These are phyloP conservation scores for Drosophila bunnanda DNA, from an alignment of 2,888 invertebrate genomes.

Conservation along the genomic window DNA sequence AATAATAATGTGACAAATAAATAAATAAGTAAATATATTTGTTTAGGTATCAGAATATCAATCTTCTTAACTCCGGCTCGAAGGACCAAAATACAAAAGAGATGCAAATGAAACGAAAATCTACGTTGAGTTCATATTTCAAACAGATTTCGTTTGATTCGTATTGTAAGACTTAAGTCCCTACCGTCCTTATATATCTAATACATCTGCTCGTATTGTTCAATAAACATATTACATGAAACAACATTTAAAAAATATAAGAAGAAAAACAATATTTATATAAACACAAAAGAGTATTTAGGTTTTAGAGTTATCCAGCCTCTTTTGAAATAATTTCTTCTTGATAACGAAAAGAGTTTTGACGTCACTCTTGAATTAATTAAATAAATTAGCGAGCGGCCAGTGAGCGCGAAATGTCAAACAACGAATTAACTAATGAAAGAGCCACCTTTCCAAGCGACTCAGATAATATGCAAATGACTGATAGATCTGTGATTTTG, in stretches of 20 bases:
- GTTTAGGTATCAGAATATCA: neutral
- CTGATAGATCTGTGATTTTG: constrained; percentile 3
- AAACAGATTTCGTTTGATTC: too few species aligned
- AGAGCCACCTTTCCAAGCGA: constrained; percentile 6
- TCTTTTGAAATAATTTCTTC: neutral
- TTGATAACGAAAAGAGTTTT: constrained; percentile 12
- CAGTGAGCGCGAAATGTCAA: constrained; percentile 49
- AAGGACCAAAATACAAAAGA: neutral
- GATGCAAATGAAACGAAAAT: neutral
- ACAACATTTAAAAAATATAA: neutral
- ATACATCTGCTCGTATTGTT: too few species aligned
- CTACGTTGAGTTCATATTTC: neutral
- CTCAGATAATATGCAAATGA: constrained; percentile 39
- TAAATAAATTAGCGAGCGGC: constrained; percentile 33
- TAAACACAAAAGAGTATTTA: constrained; percentile 3
- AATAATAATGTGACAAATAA: neutral
- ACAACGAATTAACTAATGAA: constrained; percentile 39
- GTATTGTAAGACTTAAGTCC: too few species aligned
- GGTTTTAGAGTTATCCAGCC: neutral
- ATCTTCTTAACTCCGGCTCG: neutral
- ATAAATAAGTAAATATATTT: neutral
- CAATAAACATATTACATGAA: neutral
- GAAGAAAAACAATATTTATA: neutral
- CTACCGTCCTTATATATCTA: too few species aligned
- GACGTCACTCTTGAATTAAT: constrained; percentile 39